phyloP scores from a whole-genome alignment of 2,797 vertebrate genomes.

The Gobionotothen gibberifrons region DNA sequence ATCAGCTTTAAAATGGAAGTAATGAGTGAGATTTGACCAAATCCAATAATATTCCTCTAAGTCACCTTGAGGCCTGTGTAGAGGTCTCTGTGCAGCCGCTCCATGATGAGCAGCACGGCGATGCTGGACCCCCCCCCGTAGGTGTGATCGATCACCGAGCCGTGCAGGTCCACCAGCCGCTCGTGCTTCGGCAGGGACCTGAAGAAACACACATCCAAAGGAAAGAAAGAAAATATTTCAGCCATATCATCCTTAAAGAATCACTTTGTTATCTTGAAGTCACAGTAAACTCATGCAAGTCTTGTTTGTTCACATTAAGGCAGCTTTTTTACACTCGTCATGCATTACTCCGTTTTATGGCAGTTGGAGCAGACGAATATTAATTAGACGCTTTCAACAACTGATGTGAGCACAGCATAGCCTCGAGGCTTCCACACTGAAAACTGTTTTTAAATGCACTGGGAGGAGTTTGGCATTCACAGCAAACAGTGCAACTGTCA shows the following conservation, averaged over 20 bases:
- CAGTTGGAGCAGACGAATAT: neutral
- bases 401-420: neutral
- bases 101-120: conserved; percentile 96
- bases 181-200: conserved; percentile 95
- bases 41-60: neutral
- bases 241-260: neutral
- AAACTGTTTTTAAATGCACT: neutral
- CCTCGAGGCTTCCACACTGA: conserved; percentile 39
- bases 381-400: neutral
- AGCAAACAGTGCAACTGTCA: conserved; percentile 18
- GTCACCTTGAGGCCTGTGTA: conserved; percentile 95
- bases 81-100: conserved; percentile 95
- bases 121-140: conserved; percentile 94
- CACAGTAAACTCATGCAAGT: neutral
- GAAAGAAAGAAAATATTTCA: conserved; percentile 1
- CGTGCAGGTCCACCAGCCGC: conserved; percentile 94
- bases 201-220: conserved; percentile 3
- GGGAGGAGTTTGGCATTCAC: conserved; percentile 30
- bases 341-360: neutral
- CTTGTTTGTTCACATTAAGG: neutral
- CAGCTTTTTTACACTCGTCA: neutral
- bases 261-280: neutral
- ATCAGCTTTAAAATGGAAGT: neutral
- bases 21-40: neutral
- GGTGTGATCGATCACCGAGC: conserved; percentile 95